Base-by-base conservation (phyloP, 2,888 invertebrate species). In the Sthenelais limicola region DNA sequence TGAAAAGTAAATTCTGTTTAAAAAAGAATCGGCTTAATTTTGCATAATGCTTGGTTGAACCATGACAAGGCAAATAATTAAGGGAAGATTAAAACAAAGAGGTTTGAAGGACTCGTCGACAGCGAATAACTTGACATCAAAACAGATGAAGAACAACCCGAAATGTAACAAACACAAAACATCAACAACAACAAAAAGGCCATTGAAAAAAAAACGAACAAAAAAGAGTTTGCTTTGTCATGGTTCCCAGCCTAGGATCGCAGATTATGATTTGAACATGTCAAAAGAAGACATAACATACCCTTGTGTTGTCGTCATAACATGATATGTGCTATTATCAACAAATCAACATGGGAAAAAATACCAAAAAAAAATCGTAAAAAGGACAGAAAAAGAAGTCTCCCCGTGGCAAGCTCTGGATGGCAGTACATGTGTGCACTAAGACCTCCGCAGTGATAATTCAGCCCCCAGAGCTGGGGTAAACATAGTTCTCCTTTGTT, bases 101-200 rank as follows among this genome's bases (percentile, higher is more conserved):
- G 62, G 62, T 62, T 62, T 62, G 62, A 62, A 38, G 62, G 62
- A 62, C 62, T 62, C 62, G 62, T 62, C 62, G 62, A 62, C 62
- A 62, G 62, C 62, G 62, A 62, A 38, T 62, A 62, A 62, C 62
- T 62, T 62, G 62, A n/a, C 26, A 38, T 62, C 62, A 62, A 62
- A 62, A 35, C 62, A 62, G 15, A 32, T 18, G 21, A 62, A 62
- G n/a, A n/a, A n/a, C n/a, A n/a, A n/a, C n/a, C n/a, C n/a, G n/a
- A n/a, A n/a, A n/a, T n/a, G n/a, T n/a, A n/a, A n/a, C n/a, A n/a
- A n/a, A n/a, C n/a, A n/a, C n/a, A 18, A 24, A 38, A 35, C 26
- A 24, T 21, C 62, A 62, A 62, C 62, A 62, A 32, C 9, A 54
- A 21, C n/a, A 21, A 43, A 62, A 24, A 15, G 62, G 62, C 38